Conservation (phyloP, 1,140 invertebrate genomes). For the Glossosoma conforme region DNA sequence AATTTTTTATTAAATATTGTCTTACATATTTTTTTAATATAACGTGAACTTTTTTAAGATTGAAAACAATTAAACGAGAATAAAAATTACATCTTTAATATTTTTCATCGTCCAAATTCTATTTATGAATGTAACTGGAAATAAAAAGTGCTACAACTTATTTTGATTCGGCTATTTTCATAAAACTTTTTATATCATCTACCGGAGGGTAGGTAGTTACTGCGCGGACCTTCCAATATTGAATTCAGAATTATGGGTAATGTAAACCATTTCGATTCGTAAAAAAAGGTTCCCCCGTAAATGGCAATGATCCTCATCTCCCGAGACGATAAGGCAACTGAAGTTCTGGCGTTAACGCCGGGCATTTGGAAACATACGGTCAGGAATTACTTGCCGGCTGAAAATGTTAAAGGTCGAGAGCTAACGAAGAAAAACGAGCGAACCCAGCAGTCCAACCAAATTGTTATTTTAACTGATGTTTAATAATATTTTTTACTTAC, state of each 20-base stretch:
- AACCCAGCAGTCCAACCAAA: not conserved
- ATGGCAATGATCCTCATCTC: constrained; percentile 11
- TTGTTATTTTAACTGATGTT: too few relatives aligned
- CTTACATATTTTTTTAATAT: too few relatives aligned
- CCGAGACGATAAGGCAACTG: constrained; percentile 7
- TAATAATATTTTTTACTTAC: too few relatives aligned
- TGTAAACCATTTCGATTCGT: constrained; percentile 21
- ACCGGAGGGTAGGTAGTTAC: not conserved
- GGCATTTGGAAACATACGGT: constrained; percentile 12
- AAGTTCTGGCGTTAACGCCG: constrained; percentile 7
- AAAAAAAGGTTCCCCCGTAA: constrained; percentile 23
- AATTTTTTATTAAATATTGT: too few relatives aligned
- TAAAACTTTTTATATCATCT: constrained; percentile 11
- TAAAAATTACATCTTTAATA: too few relatives aligned
- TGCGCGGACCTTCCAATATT: constrained; percentile 20
- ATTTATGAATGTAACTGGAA: too few relatives aligned
- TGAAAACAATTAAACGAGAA: too few relatives aligned
- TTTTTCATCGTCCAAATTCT: too few relatives aligned
- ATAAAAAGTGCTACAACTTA: not conserved
- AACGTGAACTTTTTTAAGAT: too few relatives aligned
- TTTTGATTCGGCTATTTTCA: constrained; percentile 7
- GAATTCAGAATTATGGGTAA: constrained; percentile 29
- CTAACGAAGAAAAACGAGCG: constrained; percentile 27
- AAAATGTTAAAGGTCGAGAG: constrained; percentile 13
- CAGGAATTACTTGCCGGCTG: constrained; percentile 7